phyloP scores from a whole-genome alignment of 2,888 invertebrate genomes.

The Tipula lateralis region DNA sequence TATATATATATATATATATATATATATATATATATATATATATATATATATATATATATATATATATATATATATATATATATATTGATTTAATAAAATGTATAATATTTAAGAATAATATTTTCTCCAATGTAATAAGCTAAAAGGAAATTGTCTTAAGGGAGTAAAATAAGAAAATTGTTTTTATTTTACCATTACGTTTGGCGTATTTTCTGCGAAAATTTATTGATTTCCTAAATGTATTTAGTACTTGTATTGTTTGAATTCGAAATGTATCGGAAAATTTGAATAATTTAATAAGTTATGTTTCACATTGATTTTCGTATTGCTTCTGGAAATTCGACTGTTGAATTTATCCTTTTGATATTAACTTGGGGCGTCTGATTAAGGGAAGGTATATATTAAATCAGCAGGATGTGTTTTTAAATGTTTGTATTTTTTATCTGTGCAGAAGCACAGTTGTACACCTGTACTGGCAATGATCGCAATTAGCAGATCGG shows the following conservation, averaged over 20 bases:
- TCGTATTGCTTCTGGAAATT: neutral
- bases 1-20: too few relatives aligned
- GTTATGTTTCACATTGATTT: neutral
- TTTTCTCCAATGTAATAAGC: neutral
- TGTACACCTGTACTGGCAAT: too few relatives aligned
- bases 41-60: too few relatives aligned
- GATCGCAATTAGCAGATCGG: too few relatives aligned
- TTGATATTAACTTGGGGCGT: too few relatives aligned
- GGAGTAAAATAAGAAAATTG: neutral
- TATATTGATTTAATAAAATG: neutral
- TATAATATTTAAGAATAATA: neutral
- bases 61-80: neutral
- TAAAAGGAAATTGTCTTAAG: slow-evolving; percentile 5
- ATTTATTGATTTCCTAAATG: neutral
- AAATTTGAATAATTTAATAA: neutral
- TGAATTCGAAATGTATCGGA: neutral
- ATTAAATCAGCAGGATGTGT: too few relatives aligned
- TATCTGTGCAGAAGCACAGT: too few relatives aligned
- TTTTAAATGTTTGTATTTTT: too few relatives aligned
- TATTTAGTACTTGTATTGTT: neutral
- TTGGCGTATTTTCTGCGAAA: neutral
- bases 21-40: too few relatives aligned
- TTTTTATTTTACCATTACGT: neutral
- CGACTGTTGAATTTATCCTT: neutral
- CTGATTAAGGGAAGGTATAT: too few relatives aligned